These are phyloP conservation scores for Spongia lamella DNA, from an alignment of 37 sponge, comb jelly and placozoan genomes.

Conservation along the genomic window DNA sequence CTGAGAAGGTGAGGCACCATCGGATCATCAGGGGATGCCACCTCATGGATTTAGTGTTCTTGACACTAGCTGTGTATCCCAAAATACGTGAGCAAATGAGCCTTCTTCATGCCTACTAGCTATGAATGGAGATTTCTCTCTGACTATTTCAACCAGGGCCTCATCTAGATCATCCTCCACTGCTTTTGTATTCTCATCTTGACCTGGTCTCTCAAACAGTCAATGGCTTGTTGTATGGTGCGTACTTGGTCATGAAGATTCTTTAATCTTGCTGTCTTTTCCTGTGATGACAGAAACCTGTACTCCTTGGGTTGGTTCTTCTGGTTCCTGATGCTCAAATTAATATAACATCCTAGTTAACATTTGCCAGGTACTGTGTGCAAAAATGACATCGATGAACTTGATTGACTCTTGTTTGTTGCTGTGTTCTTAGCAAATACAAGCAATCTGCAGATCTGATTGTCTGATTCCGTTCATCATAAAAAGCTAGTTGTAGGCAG, in stretches of 20 bases:
- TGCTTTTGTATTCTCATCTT: neutral
- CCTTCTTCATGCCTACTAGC: neutral
- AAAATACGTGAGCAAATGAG: constrained; percentile 34
- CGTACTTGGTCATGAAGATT: neutral
- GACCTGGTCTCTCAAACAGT: neutral
- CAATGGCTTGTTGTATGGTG: neutral
- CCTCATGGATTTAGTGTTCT: constrained; percentile 8
- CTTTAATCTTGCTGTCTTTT: neutral
- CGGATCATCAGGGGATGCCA: constrained; percentile 48
- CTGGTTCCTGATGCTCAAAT: neutral
- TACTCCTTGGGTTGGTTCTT: neutral
- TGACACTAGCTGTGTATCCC: constrained; percentile 20
- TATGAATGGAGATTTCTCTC: neutral
- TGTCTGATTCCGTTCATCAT: no score
- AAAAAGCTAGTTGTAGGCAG: no score
- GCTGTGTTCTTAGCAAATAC: no score
- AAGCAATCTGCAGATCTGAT: no score
- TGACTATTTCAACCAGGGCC: neutral
- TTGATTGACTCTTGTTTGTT: no score
- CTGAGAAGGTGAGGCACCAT: constrained; percentile 47
- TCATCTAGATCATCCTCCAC: neutral
- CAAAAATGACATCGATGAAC: neutral
- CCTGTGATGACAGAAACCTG: neutral
- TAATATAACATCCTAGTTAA: neutral
- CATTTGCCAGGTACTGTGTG: neutral